A percentile compares a stretch with the other conserved stretches of the same genome.
Evolutionary conservation across 2,888 invertebrate species (phyloP).

Genomic region (Nomada goodeniana): DNA sequence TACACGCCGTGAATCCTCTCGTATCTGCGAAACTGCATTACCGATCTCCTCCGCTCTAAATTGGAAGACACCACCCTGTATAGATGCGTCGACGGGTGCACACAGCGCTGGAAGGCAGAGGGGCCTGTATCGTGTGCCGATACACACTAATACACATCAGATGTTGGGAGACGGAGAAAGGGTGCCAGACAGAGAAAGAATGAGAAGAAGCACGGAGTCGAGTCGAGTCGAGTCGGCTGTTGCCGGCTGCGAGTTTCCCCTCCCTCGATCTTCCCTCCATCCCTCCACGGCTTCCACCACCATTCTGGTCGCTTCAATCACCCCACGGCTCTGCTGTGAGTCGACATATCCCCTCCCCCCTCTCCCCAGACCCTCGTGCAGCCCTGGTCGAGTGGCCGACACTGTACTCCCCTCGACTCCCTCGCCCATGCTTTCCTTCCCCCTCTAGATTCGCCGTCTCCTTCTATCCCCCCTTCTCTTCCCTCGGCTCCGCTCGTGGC

Average conservation of each 20-base stretch:
- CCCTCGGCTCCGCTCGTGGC: conserved; percentile 54
- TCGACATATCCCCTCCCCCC: conserved; percentile 59
- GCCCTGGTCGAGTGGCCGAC: conserved; percentile 52
- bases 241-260: conserved; percentile 65
- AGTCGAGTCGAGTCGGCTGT: conserved; percentile 66
- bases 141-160: conserved; percentile 43
- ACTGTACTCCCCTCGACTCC: conserved; percentile 19
- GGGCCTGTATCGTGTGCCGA: conserved; percentile 49
- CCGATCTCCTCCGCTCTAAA: background rate
- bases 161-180: conserved; percentile 32
- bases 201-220: conserved; percentile 42
- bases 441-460: conserved; percentile 39
- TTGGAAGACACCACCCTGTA: conserved; percentile 62
- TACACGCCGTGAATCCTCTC: background rate
- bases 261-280: conserved; percentile 13
- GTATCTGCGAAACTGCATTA: conserved; percentile 10
- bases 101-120: conserved; percentile 1
- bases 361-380: conserved; percentile 36
- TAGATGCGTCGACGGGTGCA: conserved; percentile 26
- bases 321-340: conserved; percentile 64
- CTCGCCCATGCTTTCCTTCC: conserved; percentile 29
- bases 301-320: conserved; percentile 51
- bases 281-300: conserved; percentile 38
- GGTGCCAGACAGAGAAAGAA: conserved; percentile 39
- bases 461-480: conserved; percentile 20